Evolutionary conservation across 2,113 vertebrate genomes (phyloP).

Genomic region (Callipepla californica): DNA sequence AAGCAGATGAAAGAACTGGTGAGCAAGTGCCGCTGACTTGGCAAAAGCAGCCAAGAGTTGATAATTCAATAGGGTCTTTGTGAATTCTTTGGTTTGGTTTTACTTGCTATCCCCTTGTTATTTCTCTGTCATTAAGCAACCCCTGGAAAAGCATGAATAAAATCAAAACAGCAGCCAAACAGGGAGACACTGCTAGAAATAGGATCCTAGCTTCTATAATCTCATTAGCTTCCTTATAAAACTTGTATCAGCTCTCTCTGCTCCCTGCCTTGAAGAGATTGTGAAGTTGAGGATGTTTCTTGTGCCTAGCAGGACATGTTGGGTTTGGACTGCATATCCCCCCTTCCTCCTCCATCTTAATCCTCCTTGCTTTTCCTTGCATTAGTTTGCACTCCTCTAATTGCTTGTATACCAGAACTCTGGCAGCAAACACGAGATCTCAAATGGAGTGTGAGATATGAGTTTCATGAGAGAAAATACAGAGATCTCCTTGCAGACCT

Average conservation of each 20-base stretch:
- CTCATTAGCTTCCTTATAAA: not conserved
- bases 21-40: not conserved
- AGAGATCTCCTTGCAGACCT: not conserved
- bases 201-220: not conserved
- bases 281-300: not conserved
- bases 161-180: not conserved
- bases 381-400: not conserved
- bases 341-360: not conserved
- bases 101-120: not conserved
- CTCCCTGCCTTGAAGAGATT: not conserved
- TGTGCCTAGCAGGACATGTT: not conserved
- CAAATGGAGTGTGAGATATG: not conserved
- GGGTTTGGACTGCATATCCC: not conserved
- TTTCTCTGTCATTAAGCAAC: not conserved
- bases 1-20: not conserved
- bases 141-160: not conserved
- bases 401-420: not conserved
- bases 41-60: not conserved
- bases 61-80: not conserved
- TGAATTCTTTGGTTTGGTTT: slow-evolving; percentile 26
- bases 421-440: not conserved
- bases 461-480: not conserved
- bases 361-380: not conserved
- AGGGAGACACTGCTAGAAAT: slow-evolving; percentile 3
- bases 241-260: not conserved